Evolutionary conservation across 2,113 vertebrate species (phyloP).

Genomic region (Trichechus manatus): DNA sequence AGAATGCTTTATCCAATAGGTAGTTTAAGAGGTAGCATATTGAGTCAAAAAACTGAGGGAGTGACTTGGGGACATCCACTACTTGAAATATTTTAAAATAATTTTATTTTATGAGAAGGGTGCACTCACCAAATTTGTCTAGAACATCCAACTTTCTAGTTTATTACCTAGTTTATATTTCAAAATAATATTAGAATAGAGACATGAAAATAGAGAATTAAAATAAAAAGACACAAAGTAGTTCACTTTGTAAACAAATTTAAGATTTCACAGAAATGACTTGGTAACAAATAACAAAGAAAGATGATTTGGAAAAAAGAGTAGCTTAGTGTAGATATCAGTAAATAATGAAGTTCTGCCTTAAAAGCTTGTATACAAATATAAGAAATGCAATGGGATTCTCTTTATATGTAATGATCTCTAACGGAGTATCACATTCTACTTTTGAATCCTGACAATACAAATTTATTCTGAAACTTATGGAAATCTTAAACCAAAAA

Average conservation of each 20-base stretch:
- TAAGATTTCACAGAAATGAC: not conserved
- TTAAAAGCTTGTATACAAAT: not conserved
- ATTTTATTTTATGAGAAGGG: not conserved
- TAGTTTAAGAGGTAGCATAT: not conserved
- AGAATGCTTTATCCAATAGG: not conserved
- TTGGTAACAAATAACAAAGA: not conserved
- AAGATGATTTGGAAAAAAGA: not conserved
- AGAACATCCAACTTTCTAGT: not conserved
- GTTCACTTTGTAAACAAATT: slow-evolving; percentile 16
- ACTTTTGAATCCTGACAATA: not conserved
- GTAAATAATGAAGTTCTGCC: not conserved
- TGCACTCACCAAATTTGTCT: not conserved
- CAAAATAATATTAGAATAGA: slow-evolving; percentile 13
- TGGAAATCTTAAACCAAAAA: not conserved
- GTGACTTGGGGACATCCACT: not conserved
- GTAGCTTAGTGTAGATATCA: not conserved
- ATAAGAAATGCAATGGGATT: not conserved
- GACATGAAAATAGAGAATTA: not conserved
- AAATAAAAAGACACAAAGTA: not conserved
- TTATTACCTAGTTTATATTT: slow-evolving; percentile 4
- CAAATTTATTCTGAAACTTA: not conserved
- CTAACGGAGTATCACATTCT: not conserved
- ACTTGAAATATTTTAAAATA: not conserved
- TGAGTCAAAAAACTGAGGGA: not conserved
- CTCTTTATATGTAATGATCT: not conserved